Base-by-base conservation (phyloP, 2,888 invertebrate species). In the Flabesymbios commensalis region DNA sequence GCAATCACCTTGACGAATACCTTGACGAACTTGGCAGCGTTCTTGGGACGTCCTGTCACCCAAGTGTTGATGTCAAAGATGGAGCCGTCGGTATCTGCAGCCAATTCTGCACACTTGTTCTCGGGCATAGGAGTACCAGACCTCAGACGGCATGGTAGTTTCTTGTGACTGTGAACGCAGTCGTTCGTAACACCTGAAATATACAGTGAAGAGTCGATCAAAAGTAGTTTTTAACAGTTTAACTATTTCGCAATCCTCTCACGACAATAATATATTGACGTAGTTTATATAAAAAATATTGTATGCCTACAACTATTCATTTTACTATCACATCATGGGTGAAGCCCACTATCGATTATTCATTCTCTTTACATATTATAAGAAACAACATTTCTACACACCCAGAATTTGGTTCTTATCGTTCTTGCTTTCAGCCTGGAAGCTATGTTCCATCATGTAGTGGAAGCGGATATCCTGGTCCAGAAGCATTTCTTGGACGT, bases 81-180 rank as follows among this genome's bases (percentile, higher is more conserved):
- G 17, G 88, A 85, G 24, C 91, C 90, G 54, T 87, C 86, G 73
- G 90, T 89, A 59, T 84, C 82, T 61, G 88, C 84, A 10, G 88
- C 86, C 70, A 89, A 88, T 63, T 88, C 87, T 36, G 88, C 85
- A 80, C 92, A 92, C 42, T 69, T 61, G 65, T 79, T 80, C 17
- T 67, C 64, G 5, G 78, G 76, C 59, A 77, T n/a, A 3, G 22
- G 43, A n/a, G 61, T 29, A 26, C 51, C 42, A 22, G 29, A 31
- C 7, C 49, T 28, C n/a, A n/a, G n/a, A n/a, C n/a, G n/a, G n/a
- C n/a, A n/a, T n/a, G n/a, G n/a, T n/a, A n/a, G n/a, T n/a, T n/a
- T n/a, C n/a, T n/a, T n/a, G n/a, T n/a, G n/a, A n/a, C n/a, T n/a
- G n/a, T n/a, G n/a, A n/a, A n/a, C n/a, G n/a, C n/a, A n/a, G n/a